Conservation (phyloP, 2,797 vertebrate genomes). For the Fistularia tabacaria region DNA sequence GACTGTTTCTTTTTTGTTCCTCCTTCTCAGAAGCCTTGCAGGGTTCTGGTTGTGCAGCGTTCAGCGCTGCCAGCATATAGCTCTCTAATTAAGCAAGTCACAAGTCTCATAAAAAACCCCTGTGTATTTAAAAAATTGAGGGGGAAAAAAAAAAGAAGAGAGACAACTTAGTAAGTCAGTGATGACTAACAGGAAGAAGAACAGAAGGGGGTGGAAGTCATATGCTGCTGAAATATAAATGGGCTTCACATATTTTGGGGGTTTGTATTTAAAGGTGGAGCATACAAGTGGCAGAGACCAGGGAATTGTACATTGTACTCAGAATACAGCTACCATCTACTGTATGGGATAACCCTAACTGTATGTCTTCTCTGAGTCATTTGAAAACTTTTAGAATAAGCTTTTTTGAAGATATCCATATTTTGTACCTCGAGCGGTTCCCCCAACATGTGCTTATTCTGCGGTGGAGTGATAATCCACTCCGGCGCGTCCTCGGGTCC, state of each 20-base stretch:
- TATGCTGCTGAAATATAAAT: conserved; percentile 54
- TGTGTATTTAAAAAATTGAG: conserved; percentile 27
- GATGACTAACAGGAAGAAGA: conserved; percentile 31
- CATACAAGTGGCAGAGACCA: too few relatives aligned
- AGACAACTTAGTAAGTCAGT: conserved; percentile 17
- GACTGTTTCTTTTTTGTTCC: conserved; percentile 14
- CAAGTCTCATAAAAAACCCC: conserved; percentile 30
- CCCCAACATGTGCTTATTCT: too few relatives aligned
- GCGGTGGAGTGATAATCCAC: too few relatives aligned
- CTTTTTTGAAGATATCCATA: too few relatives aligned
- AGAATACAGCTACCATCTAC: too few relatives aligned
- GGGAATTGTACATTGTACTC: too few relatives aligned
- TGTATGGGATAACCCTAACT: too few relatives aligned
- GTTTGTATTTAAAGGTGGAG: conserved; percentile 13
- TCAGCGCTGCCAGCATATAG: conserved; percentile 17
- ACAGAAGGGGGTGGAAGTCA: conserved; percentile 16
- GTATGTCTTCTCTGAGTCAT: too few relatives aligned
- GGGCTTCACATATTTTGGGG: conserved; percentile 33
- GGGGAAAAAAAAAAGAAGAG: conserved; percentile 12
- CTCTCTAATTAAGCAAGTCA: conserved; percentile 47
- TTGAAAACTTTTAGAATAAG: too few relatives aligned
- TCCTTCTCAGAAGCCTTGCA: conserved; percentile 11
- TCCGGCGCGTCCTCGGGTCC: too few relatives aligned
- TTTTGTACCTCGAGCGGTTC: too few relatives aligned
- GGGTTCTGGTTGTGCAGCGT: conserved; percentile 25